These are phyloP conservation scores for Steinernema scapterisci DNA, from an alignment of 2,888 invertebrate species.

Conservation along the genomic window DNA sequence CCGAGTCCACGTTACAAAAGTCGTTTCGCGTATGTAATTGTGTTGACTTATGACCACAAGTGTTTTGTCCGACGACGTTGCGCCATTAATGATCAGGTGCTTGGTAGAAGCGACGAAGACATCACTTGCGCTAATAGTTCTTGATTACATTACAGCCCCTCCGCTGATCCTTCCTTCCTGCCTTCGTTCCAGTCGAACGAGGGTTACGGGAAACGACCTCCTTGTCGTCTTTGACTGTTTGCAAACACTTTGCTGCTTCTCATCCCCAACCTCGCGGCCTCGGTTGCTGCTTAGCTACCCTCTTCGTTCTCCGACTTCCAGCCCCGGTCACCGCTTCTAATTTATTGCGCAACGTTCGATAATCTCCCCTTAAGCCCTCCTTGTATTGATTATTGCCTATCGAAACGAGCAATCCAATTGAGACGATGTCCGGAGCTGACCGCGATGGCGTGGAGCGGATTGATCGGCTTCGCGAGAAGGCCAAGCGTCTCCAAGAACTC, in stretches of 20 bases:
- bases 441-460: slow-evolving; percentile 14
- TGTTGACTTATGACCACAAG: background rate
- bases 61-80: background rate
- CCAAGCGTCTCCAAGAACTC: slow-evolving; percentile 4
- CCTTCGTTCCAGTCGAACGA: slow-evolving; percentile 25
- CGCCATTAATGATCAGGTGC: slow-evolving; percentile 30
- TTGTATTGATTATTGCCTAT: background rate
- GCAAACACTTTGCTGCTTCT: slow-evolving; percentile 22
- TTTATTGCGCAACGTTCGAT: slow-evolving; percentile 18
- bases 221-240: slow-evolving; percentile 30
- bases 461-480: slow-evolving; percentile 7
- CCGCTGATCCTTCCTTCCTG: background rate
- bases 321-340: background rate
- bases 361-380: background rate
- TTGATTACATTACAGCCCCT: slow-evolving; percentile 30
- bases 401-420: background rate
- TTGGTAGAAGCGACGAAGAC: background rate
- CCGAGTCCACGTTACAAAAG: too few species aligned
- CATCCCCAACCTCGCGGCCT: background rate
- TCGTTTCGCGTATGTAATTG: too few species aligned
- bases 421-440: slow-evolving; percentile 24
- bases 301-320: slow-evolving; percentile 15
- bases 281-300: background rate
- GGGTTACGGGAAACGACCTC: slow-evolving; percentile 28
- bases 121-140: slow-evolving; percentile 21